Conservation (phyloP, 2,888 invertebrate species). For the Podabrus alpinus region DNA sequence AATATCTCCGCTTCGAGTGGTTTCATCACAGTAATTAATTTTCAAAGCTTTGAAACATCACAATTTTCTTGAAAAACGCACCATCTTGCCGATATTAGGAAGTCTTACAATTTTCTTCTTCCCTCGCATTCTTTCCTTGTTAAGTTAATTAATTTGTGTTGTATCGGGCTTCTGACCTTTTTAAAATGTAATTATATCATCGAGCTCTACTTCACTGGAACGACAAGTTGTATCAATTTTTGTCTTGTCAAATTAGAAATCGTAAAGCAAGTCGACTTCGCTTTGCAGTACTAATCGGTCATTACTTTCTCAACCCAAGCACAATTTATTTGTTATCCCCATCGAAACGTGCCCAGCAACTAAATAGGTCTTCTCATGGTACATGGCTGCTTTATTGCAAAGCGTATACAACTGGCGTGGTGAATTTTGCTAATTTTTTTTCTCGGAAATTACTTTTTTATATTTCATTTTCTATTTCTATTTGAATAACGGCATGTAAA, state of each 20-base stretch:
- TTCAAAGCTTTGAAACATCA: background rate
- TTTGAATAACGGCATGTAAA: background rate
- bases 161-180: background rate
- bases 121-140: background rate
- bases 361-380: background rate
- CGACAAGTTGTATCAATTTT: background rate
- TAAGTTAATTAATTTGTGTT: background rate
- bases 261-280: background rate
- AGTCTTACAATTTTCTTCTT: background rate
- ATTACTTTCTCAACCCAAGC: background rate
- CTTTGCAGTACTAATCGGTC: background rate
- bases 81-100: background rate
- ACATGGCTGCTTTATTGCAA: background rate
- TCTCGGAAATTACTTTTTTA: background rate
- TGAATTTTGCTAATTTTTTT: background rate
- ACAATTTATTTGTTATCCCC: background rate
- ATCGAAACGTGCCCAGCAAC: background rate
- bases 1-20: background rate
- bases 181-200: background rate
- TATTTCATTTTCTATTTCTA: background rate
- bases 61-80: background rate
- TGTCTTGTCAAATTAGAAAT: background rate
- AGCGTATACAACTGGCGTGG: too few relatives aligned
- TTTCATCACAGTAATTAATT: background rate
- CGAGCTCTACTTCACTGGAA: background rate